Evolutionary conservation across 2,113 vertebrate species (phyloP), one percentile per base, ranked within the genome.

Genomic region (Eolophus roseicapilla): DNA sequence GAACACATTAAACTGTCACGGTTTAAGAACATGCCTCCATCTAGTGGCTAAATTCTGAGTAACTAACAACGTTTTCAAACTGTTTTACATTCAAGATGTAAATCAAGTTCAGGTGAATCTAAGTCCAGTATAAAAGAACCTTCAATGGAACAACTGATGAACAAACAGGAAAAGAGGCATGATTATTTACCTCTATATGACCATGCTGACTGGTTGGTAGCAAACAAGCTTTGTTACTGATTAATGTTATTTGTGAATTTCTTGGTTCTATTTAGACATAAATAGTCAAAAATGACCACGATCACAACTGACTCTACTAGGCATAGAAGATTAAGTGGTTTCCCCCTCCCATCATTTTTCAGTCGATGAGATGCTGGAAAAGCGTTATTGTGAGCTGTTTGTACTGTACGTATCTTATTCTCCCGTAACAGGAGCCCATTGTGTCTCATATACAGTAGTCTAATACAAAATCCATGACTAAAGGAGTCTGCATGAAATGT

Each of bases 1-100:
- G 47, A 80, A 77, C 0, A 1, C 47, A 73, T 2, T 35, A 23
- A 71, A 18, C 3, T 35, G 19, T 12, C 35, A 52, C 1, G 0
- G 0, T 23, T 86, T 44, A 43, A 41, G 47, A 82, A 50, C 3
- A 0, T 1, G 83, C 24, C 95, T 78, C 96, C 96, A 95, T 12
- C 95, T 91, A 86, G 90, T 69, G 95, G 86, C 41, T 43, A 43
- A 28, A 59, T 39, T 52, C 57, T 43, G 27, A 91, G 8, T 33
- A 91, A 84, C 27, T 46, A 86, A 75, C 64, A 49, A 50, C 4
- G 23, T 29, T 55, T 79, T 44, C 27, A 68, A 73, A 88, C 10
- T 4, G 27, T 60, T 71, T 80, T 76, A 52, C 7, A 21, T 11
- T 55, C 25, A 2, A 20, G 9, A 49, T 20, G 27, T 11, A 64